phyloP scores from a whole-genome alignment of 2,797 vertebrate genomes.

The Megaceryle alcyon region DNA sequence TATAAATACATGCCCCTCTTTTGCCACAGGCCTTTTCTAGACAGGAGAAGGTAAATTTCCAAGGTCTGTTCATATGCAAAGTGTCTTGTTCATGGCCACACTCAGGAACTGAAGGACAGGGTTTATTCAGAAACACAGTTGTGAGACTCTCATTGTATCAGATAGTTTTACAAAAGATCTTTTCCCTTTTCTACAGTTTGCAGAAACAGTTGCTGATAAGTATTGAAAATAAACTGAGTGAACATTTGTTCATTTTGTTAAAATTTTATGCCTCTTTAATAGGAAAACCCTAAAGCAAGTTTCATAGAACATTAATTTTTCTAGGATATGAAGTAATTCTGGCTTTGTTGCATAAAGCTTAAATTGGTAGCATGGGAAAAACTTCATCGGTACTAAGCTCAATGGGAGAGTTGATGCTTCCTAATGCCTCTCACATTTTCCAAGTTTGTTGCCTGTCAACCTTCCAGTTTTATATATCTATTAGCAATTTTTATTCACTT shows the following conservation, averaged over 20 bases:
- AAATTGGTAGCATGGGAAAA: background rate
- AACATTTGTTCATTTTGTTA: background rate
- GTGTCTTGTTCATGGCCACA: background rate
- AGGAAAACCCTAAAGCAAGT: conserved; percentile 36
- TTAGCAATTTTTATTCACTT: background rate
- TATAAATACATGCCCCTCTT: background rate
- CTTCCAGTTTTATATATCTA: background rate
- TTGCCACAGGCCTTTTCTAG: background rate
- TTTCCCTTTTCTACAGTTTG: conserved; percentile 16
- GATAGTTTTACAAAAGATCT: background rate
- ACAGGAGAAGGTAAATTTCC: background rate
- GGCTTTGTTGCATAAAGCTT: background rate
- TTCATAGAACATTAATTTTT: conserved; percentile 42
- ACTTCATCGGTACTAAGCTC: background rate
- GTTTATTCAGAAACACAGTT: background rate
- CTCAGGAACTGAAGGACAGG: background rate
- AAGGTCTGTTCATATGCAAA: background rate
- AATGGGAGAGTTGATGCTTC: background rate
- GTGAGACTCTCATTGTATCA: background rate
- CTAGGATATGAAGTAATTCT: background rate
- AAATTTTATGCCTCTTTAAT: conserved; percentile 33
- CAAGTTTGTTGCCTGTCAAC: background rate
- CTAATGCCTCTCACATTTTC: background rate
- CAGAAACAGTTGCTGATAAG: conserved; percentile 13
- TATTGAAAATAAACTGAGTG: background rate